Percentiles rank a stretch among this genome's conserved stretches.
Evolutionary conservation across 2,888 invertebrate genomes (phyloP).

Genomic region (Melanostoma mellinum): DNA sequence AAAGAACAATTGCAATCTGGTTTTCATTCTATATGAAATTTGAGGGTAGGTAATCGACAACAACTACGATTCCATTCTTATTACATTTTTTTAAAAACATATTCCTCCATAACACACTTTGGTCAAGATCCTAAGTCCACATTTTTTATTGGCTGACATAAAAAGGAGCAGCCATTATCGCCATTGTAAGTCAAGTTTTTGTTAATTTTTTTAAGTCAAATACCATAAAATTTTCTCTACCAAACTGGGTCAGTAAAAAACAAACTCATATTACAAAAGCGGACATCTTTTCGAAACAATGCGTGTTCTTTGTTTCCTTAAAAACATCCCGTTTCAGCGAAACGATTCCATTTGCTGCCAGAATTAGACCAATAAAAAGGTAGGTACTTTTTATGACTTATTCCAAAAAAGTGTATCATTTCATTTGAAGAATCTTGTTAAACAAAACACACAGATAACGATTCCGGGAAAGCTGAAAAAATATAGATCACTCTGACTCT

Average conservation of each 20-base stretch:
- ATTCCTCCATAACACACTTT: constrained; percentile 22
- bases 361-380: constrained; percentile 38
- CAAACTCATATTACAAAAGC: constrained; percentile 55
- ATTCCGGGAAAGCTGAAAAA: constrained; percentile 40
- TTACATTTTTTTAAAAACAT: background rate
- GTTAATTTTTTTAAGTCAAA: constrained; percentile 53
- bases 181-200: background rate
- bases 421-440: constrained; percentile 22
- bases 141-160: constrained; percentile 41
- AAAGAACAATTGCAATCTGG: too few species aligned
- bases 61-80: too few species aligned
- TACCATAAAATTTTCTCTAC: constrained; percentile 54
- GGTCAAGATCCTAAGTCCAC: constrained; percentile 1
- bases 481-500: constrained; percentile 35
- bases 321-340: constrained; percentile 34
- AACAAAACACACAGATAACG: constrained; percentile 3
- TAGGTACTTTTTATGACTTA: constrained; percentile 50
- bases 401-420: constrained; percentile 21
- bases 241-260: constrained; percentile 65
- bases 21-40: too few species aligned
- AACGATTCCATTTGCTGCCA: constrained; percentile 25
- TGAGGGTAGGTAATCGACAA: too few species aligned
- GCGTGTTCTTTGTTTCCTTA: constrained; percentile 14
- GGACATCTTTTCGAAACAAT: constrained; percentile 10
- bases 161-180: constrained; percentile 20